These are phyloP conservation scores for Bombus terrestris DNA, from an alignment of 1,140 invertebrate species.

Conservation along the genomic window DNA sequence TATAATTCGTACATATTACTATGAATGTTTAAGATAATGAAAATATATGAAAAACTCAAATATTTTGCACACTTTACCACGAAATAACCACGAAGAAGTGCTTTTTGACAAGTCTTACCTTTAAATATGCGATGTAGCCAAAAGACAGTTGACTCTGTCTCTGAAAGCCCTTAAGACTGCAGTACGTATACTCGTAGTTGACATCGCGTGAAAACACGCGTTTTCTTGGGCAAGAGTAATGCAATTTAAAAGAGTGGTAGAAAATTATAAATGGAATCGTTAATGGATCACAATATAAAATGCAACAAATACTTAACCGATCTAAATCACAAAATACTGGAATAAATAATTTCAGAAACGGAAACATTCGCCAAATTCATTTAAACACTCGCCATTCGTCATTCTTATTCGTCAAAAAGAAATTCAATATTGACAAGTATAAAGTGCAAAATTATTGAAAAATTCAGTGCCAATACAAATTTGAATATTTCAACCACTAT, in stretches of 20 bases:
- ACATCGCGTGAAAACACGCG: not conserved
- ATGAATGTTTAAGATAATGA: not conserved
- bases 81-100: not conserved
- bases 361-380: too few relatives aligned
- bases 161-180: not conserved
- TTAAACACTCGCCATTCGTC: too few relatives aligned
- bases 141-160: not conserved
- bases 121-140: not conserved
- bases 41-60: not conserved
- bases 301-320: too few relatives aligned
- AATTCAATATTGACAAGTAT: not conserved
- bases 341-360: too few relatives aligned
- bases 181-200: not conserved
- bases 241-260: not conserved
- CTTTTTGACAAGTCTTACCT: not conserved
- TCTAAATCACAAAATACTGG: too few relatives aligned
- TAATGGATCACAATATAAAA: too few relatives aligned
- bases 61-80: not conserved
- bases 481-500: not conserved
- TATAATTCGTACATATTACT: not conserved
- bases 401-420: not conserved
- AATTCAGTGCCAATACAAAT: not conserved
- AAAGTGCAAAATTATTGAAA: not conserved
- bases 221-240: not conserved
- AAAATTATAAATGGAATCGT: not conserved